These are phyloP conservation scores for Bolborhynchus lineola DNA, from an alignment of 2,113 vertebrate species.

Conservation along the genomic window DNA sequence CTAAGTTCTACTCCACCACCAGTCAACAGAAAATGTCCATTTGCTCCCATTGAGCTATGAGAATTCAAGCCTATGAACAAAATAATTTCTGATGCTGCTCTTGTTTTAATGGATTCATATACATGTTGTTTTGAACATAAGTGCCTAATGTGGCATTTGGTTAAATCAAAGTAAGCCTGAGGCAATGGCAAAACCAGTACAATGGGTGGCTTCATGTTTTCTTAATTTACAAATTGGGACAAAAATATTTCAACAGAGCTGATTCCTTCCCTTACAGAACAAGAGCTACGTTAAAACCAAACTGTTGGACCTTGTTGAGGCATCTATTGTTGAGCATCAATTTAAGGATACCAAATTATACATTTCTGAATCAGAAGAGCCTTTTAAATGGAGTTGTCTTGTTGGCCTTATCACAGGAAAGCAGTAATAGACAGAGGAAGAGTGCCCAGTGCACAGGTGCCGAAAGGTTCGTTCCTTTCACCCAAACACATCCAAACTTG, in stretches of 20 bases:
- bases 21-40: background rate
- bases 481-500: background rate
- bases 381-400: slow-evolving; percentile 5
- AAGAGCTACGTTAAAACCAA: background rate
- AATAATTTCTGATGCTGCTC: background rate
- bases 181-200: background rate
- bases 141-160: background rate
- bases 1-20: background rate
- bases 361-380: background rate
- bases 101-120: background rate
- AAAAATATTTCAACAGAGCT: background rate
- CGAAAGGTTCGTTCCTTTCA: background rate
- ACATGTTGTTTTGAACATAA: background rate
- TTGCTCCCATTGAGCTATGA: background rate
- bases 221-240: background rate
- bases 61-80: background rate
- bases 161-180: background rate
- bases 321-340: background rate
- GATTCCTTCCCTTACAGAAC: background rate
- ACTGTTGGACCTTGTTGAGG: background rate
- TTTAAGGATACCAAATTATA: slow-evolving; percentile 2
- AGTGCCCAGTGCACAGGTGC: background rate
- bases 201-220: slow-evolving; percentile 4
- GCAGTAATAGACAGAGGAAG: background rate
- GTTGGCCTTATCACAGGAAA: background rate